Evolutionary conservation across 37 sponge, comb jelly and placozoan species (phyloP).

Genomic region (Bolinopsis microptera): DNA sequence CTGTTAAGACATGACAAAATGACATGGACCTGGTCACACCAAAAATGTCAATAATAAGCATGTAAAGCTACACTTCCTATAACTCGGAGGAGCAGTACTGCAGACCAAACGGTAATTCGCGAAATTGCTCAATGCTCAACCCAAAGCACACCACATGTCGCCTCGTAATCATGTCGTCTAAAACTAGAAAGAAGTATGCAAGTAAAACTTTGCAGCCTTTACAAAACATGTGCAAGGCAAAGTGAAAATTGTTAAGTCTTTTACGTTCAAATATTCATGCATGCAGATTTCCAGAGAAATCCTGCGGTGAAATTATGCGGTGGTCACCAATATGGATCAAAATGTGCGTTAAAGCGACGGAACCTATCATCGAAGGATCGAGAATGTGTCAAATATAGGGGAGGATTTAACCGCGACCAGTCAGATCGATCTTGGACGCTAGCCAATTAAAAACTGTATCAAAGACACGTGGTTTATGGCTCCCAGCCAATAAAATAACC

Average conservation of each 20-base stretch:
- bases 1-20: too few relatives aligned
- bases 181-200: background rate
- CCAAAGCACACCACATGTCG: too few relatives aligned
- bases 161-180: too few relatives aligned
- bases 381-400: background rate
- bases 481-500: background rate
- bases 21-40: too few relatives aligned
- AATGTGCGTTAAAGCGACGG: background rate
- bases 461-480: background rate
- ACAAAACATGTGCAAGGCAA: background rate
- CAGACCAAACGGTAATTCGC: too few relatives aligned
- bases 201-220: background rate
- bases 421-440: background rate
- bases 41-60: too few relatives aligned
- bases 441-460: background rate
- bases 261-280: background rate
- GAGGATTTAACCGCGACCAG: background rate
- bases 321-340: background rate
- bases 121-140: too few relatives aligned
- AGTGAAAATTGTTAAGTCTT: background rate
- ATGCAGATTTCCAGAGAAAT: background rate
- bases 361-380: background rate
- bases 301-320: background rate
- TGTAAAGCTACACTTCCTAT: too few relatives aligned
- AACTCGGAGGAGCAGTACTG: too few relatives aligned